phyloP scores from a whole-genome alignment of 2,113 vertebrate species.

The Platichthys stellatus region DNA sequence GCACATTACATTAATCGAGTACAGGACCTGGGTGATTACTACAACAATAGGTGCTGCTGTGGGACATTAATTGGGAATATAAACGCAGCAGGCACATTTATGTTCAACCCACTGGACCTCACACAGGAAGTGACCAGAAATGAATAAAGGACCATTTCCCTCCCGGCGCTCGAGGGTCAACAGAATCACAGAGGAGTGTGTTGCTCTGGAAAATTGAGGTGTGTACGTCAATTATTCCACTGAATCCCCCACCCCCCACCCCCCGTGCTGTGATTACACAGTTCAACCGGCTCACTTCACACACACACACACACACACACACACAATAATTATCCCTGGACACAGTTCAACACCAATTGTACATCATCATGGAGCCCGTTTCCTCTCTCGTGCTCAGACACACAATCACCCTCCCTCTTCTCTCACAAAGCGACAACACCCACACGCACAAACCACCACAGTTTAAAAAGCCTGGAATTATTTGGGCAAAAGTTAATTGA shows the following conservation, averaged over 20 bases:
- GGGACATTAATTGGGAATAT: conserved; percentile 64
- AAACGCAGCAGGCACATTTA: conserved; percentile 40
- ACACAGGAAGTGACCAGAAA: conserved; percentile 19
- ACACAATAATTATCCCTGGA: conserved; percentile 54
- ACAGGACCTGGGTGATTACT: conserved; percentile 67
- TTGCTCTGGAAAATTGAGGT: conserved; percentile 40
- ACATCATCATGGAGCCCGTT: conserved; percentile 30
- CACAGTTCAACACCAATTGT: conserved; percentile 43
- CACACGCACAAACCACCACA: conserved; percentile 42
- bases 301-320: conserved; percentile 10
- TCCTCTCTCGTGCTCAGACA: conserved; percentile 13
- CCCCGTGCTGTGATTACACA: conserved; percentile 56
- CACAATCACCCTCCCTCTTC: background rate
- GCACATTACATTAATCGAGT: conserved; percentile 70
- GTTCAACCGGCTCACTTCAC: conserved; percentile 38
- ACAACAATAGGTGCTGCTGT: conserved; percentile 69
- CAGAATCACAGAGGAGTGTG: conserved; percentile 3
- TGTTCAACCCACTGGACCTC: conserved; percentile 21
- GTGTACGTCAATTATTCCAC: conserved; percentile 32
- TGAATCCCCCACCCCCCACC: conserved; percentile 30
- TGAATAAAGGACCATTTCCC: background rate
- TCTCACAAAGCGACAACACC: conserved; percentile 30
- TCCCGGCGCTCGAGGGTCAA: background rate
- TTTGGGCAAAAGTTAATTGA: conserved; percentile 65
- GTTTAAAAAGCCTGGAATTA: conserved; percentile 54